Conservation (phyloP, 2,888 invertebrate species). For the Acrocera orbiculus region DNA sequence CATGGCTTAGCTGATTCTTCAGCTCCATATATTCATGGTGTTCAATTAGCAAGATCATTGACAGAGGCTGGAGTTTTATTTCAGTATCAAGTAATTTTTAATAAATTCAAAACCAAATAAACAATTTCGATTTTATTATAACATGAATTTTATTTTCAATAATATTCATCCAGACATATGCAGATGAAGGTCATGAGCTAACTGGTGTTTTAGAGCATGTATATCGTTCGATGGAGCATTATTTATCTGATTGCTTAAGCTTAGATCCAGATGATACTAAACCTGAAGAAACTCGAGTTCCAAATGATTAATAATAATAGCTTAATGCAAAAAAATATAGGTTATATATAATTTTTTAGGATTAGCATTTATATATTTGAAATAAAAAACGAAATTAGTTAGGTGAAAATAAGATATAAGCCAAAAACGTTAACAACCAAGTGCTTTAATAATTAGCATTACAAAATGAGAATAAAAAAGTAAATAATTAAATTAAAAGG, state of each 20-base stretch:
- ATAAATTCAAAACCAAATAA: too few relatives aligned
- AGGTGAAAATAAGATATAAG: too few relatives aligned
- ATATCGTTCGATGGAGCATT: constrained; percentile 86
- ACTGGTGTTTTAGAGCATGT: constrained; percentile 76
- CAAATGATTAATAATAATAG: constrained; percentile 19
- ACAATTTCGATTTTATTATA: background rate
- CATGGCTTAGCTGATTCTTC: constrained; percentile 87
- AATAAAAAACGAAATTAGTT: too few relatives aligned
- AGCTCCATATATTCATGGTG: constrained; percentile 85
- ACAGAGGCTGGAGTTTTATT: constrained; percentile 77
- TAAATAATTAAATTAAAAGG: too few relatives aligned
- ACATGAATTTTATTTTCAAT: background rate
- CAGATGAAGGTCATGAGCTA: constrained; percentile 77
- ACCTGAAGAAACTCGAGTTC: constrained; percentile 34
- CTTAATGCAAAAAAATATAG: too few relatives aligned
- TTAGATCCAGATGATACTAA: constrained; percentile 61
- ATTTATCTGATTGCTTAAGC: constrained; percentile 75
- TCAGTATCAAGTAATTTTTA: constrained; percentile 61
- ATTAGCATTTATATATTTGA: too few relatives aligned
- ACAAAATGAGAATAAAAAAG: too few relatives aligned
- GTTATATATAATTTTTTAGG: too few relatives aligned
- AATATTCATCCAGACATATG: constrained; percentile 53
- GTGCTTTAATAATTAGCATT: too few relatives aligned
- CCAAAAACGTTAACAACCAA: too few relatives aligned
- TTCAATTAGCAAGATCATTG: constrained; percentile 73